A percentile compares a stretch with the other conserved stretches of the same genome.
Evolutionary conservation across 2,797 vertebrate species (phyloP).

Genomic region (Sebastes kiyomatsui): DNA sequence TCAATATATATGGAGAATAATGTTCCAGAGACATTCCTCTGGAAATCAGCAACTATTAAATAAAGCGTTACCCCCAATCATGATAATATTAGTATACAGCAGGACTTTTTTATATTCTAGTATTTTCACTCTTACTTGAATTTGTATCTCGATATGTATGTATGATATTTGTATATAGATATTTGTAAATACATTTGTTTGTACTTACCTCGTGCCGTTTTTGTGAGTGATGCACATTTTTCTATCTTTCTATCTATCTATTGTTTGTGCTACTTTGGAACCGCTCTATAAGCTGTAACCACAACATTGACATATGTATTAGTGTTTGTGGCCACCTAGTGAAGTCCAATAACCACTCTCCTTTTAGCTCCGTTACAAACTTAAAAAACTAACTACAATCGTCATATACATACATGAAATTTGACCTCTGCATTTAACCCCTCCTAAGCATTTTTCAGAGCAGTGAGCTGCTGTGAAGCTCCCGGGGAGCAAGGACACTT

Average conservation of each 20-base stretch:
- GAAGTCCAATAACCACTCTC: neutral
- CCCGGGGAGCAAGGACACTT: no score
- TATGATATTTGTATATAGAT: no score
- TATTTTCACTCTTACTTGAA: neutral
- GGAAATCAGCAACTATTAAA: neutral
- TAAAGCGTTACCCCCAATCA: no score
- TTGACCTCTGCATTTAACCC: accelerated
- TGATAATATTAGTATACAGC: neutral
- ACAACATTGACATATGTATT: neutral
- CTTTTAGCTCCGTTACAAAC: neutral
- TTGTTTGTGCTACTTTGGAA: neutral
- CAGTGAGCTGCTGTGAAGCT: no score
- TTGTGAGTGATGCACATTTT: no score
- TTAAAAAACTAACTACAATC: no score
- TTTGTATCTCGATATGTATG: neutral
- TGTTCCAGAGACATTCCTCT: neutral
- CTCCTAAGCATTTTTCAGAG: no score
- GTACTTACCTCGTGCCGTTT: no score
- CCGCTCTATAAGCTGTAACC: neutral
- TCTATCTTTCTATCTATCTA: no score
- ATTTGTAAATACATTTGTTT: no score
- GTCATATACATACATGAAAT: no score
- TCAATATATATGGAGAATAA: neutral
- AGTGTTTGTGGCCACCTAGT: neutral
- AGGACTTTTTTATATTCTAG: neutral